Base-by-base conservation (phyloP, 2,113 vertebrate species). In the Murina feae region DNA sequence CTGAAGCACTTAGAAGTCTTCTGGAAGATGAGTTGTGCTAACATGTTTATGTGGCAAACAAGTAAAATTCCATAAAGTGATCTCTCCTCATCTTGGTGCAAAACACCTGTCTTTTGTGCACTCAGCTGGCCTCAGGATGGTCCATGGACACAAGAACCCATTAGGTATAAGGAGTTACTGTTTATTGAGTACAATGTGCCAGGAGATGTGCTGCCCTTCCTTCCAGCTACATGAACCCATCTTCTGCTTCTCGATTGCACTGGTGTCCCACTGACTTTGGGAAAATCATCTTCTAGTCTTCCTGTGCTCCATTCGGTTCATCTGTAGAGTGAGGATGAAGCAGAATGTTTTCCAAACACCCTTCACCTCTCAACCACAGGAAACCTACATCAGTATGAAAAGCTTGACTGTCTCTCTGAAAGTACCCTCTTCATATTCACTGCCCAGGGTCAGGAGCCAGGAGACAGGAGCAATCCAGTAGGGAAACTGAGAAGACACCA, bases 171-270 rank as follows among this genome's bases (percentile, higher is more conserved):
- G 2, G 18, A 81, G 11, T 91, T 60, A 10, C 30, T 58, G 13
- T 13, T 5, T 42, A 44, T 2, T 42, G 39, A 30, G 16, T 30
- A 1, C 44, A 1, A 2, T 2, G 44, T 2, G 7, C 68, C 72
- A 28, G 39, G 51, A 58, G 25, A 13, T 37, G 28, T 55, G 17
- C 4, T 10, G 4, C 11, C 30, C 23, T 8, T 63, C 37, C 44
- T 58, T 49, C 47, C 35, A 20, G 69, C 7, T 30, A n/a, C 30
- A 1, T 18, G 55, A 78, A n/a, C 63, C 63, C 28, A 74, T 51
- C 47, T 76, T 25, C 9, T 23, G 39, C 25, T 89, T 51, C 12
- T 32, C 44, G 42, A 35, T 0, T 42, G 30, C 16, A 49, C 42
- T 49, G 6, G 28, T 42, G n/a, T 69, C 65, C 21, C 63, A 14